Percentiles rank a stretch among this genome's conserved stretches.
Evolutionary conservation across 2,888 invertebrate genomes (phyloP).

Genomic region (Thalpophila matura): DNA sequence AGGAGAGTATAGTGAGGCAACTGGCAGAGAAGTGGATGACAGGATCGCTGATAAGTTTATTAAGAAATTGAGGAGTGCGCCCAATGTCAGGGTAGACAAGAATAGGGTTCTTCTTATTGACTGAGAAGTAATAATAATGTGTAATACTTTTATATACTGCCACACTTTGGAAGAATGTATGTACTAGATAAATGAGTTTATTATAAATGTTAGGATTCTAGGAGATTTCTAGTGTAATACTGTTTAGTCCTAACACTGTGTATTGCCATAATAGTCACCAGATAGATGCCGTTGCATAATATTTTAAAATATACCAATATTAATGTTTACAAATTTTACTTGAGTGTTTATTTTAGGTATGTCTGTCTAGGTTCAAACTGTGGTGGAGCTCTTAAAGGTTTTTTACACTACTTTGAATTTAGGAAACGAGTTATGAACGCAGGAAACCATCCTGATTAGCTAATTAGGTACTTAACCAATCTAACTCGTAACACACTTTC

Average conservation of each 20-base stretch:
- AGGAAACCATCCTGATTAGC: too few relatives aligned
- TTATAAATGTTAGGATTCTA: slow-evolving; percentile 20
- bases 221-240: slow-evolving; percentile 16
- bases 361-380: too few relatives aligned
- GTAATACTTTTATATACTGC: slow-evolving; percentile 33
- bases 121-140: slow-evolving; percentile 53
- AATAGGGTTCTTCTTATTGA: slow-evolving; percentile 89
- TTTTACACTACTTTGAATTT: too few relatives aligned
- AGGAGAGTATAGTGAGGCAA: slow-evolving; percentile 91
- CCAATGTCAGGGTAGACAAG: slow-evolving; percentile 91
- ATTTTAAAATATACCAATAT: slow-evolving; percentile 23
- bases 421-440: too few relatives aligned
- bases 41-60: slow-evolving; percentile 93
- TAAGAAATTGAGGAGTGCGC: slow-evolving; percentile 93
- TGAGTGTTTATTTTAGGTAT: too few relatives aligned
- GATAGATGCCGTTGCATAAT: slow-evolving; percentile 33
- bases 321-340: too few relatives aligned
- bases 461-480: too few relatives aligned
- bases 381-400: too few relatives aligned
- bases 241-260: slow-evolving; percentile 21
- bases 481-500: too few relatives aligned
- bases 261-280: slow-evolving; percentile 14
- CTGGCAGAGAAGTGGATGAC: slow-evolving; percentile 89
- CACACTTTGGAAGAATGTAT: slow-evolving; percentile 49
- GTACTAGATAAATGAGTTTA: slow-evolving; percentile 22